Percentiles rank a stretch among this genome's conserved stretches.
These are phyloP conservation scores for Leucoraja ocellata DNA, from an alignment of 2,797 vertebrate genomes.

Conservation along the genomic window DNA sequence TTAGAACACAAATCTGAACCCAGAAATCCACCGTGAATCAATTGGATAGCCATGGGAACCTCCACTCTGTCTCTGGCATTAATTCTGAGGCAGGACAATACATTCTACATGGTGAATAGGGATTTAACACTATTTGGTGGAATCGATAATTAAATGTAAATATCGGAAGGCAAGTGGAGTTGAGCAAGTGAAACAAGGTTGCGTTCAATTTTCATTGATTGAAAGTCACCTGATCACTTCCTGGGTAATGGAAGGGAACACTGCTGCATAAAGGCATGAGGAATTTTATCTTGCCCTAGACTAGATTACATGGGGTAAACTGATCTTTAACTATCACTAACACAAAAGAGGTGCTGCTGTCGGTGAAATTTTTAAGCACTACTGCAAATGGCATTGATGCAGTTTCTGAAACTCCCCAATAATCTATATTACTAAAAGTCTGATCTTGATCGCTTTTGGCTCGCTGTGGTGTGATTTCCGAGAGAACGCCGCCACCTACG, in stretches of 20 bases:
- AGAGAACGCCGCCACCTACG: too few species aligned
- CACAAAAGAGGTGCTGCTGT: background rate
- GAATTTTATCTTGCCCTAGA: background rate
- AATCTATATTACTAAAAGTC: too few species aligned
- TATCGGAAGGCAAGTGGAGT: background rate
- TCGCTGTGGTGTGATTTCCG: too few species aligned
- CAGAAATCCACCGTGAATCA: background rate
- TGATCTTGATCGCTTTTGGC: too few species aligned
- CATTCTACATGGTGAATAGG: background rate
- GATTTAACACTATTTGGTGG: background rate
- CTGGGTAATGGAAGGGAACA: background rate
- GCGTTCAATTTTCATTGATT: background rate
- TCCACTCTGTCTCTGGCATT: background rate
- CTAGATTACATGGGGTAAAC: background rate
- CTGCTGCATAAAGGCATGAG: too few species aligned
- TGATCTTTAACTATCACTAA: background rate
- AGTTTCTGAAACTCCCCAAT: background rate
- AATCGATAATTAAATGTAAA: background rate
- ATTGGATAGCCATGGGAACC: too few species aligned
- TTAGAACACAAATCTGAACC: background rate
- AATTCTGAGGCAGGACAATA: background rate
- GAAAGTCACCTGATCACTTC: background rate
- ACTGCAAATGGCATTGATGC: background rate
- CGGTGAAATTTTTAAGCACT: background rate
- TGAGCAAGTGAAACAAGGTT: background rate